Conservation (phyloP, 2,113 vertebrate species). For the Pachypanchax playfairii region DNA sequence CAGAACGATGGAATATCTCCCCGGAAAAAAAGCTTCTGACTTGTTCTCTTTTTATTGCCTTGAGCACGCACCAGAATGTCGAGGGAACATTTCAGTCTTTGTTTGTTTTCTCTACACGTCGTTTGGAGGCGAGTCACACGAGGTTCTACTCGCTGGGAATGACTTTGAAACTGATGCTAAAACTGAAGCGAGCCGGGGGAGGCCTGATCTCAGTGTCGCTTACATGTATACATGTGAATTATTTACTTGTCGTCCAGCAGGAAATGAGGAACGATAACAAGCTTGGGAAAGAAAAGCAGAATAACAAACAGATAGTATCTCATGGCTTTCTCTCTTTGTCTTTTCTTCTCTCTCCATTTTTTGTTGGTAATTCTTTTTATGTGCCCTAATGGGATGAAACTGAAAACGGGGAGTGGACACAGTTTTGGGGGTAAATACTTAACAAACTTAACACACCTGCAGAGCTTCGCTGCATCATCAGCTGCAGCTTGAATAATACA, state of each 20-base stretch:
- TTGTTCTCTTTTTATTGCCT: conserved; percentile 13
- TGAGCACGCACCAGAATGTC: conserved; percentile 37
- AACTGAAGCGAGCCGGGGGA: conserved; percentile 32
- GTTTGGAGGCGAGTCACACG: conserved; percentile 46
- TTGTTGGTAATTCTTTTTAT: conserved; percentile 12
- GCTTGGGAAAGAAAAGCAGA: conserved; percentile 77
- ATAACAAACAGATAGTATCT: conserved; percentile 75
- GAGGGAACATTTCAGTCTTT: conserved; percentile 37
- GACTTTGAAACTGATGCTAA: conserved; percentile 62
- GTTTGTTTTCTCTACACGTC: conserved; percentile 59
- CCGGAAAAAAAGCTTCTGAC: conserved; percentile 54
- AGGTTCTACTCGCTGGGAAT: conserved; percentile 43
- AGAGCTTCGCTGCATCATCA: too few relatives aligned
- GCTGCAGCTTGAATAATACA: too few relatives aligned
- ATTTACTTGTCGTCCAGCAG: conserved; percentile 74
- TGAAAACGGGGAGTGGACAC: conserved; percentile 14
- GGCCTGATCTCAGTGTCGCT: conserved; percentile 51
- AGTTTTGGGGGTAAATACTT: conserved; percentile 5
- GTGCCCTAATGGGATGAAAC: conserved; percentile 14
- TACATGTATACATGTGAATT: conserved; percentile 73
- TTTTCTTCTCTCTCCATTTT: conserved; percentile 4
- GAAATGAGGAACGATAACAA: conserved; percentile 79
- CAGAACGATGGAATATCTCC: conserved; percentile 50
- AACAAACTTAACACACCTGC: conserved; percentile 10
- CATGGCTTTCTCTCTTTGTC: conserved; percentile 15